Percentiles rank a stretch among this genome's conserved stretches.
Evolutionary conservation across 2,888 invertebrate genomes (phyloP).

Genomic region (Agonopterix subpropinquella): DNA sequence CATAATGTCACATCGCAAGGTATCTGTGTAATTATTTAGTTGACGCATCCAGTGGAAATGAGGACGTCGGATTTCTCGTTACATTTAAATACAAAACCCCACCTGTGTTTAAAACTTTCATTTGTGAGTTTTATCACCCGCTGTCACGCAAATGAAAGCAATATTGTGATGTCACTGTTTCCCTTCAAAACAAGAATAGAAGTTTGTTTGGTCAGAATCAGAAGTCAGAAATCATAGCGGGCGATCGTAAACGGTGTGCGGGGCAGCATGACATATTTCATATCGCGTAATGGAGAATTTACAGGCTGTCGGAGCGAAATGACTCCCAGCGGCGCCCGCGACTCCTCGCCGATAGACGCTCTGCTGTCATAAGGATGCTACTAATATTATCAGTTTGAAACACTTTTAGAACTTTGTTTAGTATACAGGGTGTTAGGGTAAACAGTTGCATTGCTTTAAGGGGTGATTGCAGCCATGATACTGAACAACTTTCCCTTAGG

Average conservation of each 20-base stretch:
- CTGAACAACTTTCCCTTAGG: too few relatives aligned
- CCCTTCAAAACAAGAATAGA: conserved; percentile 14
- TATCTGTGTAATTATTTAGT: conserved; percentile 37
- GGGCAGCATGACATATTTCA: conserved; percentile 66
- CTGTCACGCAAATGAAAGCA: conserved; percentile 7
- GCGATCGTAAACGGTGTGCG: conserved; percentile 45
- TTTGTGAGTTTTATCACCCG: conserved; percentile 7
- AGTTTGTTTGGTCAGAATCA: conserved; percentile 34
- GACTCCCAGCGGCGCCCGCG: conserved; percentile 67
- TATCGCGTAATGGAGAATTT: conserved; percentile 75
- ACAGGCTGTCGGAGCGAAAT: conserved; percentile 73
- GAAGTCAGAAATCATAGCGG: conserved; percentile 32
- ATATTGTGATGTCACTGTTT: conserved; percentile 1
- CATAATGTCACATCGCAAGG: conserved; percentile 46
- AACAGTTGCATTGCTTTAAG: too few relatives aligned
- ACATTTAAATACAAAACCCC: conserved; percentile 15
- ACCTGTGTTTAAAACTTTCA: conserved; percentile 19
- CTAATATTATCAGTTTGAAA: conserved; percentile 11
- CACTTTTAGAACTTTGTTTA: too few relatives aligned
- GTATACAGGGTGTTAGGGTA: too few relatives aligned
- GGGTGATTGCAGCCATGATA: too few relatives aligned
- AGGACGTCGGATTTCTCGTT: conserved; percentile 29
- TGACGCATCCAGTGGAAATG: conserved; percentile 42
- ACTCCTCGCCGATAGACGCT: conserved; percentile 30
- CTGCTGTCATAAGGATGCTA: conserved; percentile 28